Evolutionary conservation across 2,888 invertebrate species (phyloP).

Genomic region (Corbicula japonica): DNA sequence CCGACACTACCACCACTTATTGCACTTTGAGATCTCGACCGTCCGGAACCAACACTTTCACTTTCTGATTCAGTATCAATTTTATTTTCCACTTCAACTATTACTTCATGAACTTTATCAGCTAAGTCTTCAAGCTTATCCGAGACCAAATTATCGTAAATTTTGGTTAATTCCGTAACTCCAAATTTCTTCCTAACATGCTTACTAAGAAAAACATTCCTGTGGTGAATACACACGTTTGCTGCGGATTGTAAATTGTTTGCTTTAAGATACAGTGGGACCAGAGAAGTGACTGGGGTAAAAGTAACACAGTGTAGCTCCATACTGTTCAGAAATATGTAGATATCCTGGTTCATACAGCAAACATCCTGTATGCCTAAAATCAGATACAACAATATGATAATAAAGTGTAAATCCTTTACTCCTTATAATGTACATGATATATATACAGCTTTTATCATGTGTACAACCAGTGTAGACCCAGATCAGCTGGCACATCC

Average conservation of each 20-base stretch:
- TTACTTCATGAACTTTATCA: conserved; percentile 37
- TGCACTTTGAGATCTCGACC: conserved; percentile 61
- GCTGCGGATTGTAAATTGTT: conserved; percentile 61
- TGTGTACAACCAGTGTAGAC: too few species aligned
- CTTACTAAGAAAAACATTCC: conserved; percentile 51
- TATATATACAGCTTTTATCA: too few species aligned
- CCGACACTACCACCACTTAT: conserved; percentile 17
- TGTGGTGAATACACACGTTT: conserved; percentile 60
- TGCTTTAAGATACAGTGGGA: conserved; percentile 58
- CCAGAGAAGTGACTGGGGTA: conserved; percentile 62
- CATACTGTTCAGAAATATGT: conserved; percentile 71
- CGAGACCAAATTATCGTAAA: conserved; percentile 47
- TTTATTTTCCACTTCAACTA: conserved; percentile 45
- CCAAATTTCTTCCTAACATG: conserved; percentile 55
- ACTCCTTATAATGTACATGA: too few species aligned
- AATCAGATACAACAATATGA: too few species aligned
- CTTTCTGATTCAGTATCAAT: conserved; percentile 36
- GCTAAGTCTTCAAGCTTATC: conserved; percentile 37
- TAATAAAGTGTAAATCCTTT: too few species aligned
- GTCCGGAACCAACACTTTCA: conserved; percentile 48
- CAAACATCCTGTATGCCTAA: conserved; percentile 71
- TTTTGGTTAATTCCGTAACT: conserved; percentile 31
- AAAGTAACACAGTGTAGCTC: conserved; percentile 73
- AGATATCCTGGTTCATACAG: conserved; percentile 70
- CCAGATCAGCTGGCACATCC: too few species aligned